phyloP scores from a whole-genome alignment of 2,797 vertebrate genomes.

The Sebastes minor region DNA sequence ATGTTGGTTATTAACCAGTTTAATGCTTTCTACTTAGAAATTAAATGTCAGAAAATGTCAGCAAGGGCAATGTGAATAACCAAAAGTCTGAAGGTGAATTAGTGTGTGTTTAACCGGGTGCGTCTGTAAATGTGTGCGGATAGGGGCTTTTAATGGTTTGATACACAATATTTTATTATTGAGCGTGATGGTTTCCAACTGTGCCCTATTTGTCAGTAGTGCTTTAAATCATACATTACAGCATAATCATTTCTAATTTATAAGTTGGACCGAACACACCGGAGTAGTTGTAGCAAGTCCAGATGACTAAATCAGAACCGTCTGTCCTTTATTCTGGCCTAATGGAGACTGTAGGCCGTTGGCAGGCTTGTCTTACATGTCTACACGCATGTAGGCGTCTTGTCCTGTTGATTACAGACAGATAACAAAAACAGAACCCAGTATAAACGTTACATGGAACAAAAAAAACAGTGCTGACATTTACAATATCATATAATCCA shows the following conservation, averaged over 20 bases:
- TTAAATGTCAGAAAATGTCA: conserved; percentile 33
- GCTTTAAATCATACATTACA: conserved; percentile 27
- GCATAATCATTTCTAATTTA: conserved; percentile 42
- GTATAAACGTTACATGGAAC: not conserved
- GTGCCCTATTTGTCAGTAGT: conserved; percentile 37
- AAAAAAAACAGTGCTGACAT: not conserved
- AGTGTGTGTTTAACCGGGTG: conserved; percentile 23
- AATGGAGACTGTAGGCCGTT: conserved; percentile 4
- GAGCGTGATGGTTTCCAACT: conserved; percentile 38
- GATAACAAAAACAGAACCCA: conserved; percentile 1
- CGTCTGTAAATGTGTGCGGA: not conserved
- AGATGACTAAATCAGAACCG: conserved; percentile 44
- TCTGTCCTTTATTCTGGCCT: conserved; percentile 8
- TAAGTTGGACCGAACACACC: conserved; percentile 31
- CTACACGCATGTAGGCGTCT: not conserved
- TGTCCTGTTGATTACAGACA: conserved; percentile 11
- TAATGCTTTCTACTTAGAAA: conserved; percentile 34
- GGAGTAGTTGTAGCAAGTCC: conserved; percentile 22
- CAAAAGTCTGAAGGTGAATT: conserved; percentile 18
- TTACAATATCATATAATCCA: not conserved
- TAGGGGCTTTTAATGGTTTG: conserved; percentile 11
- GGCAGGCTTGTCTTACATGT: conserved; percentile 7
- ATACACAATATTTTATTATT: conserved; percentile 27
- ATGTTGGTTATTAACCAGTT: conserved; percentile 26
- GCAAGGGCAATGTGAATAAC: conserved; percentile 3